Base-by-base conservation (phyloP, 2,888 invertebrate species). In the Eugnorisma glareosa region DNA sequence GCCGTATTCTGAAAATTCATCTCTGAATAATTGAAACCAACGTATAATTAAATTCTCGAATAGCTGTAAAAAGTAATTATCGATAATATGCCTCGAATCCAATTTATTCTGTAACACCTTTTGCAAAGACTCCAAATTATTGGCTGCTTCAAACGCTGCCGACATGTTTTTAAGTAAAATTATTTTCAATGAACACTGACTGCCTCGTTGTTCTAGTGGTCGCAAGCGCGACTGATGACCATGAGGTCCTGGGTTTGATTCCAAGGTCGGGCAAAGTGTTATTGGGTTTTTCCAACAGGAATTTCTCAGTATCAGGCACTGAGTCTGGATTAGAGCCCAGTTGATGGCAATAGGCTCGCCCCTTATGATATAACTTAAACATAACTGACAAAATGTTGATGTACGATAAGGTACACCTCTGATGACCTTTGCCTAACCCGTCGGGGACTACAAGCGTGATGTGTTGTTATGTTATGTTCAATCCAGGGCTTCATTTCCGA, bases 41-140 rank as follows among this genome's bases (percentile, higher is more conserved):
- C 18, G 24, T 37, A 18, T 72, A 31, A 37, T 74, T 28, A 37
- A 59, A 37, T 48, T 73, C 1, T 61, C 48, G n/a, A 63, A 51
- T n/a, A 54, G 57, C 61, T 51, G 48, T 31, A 61, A 63, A 73
- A 72, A 51, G 10, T 43, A 40, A 75, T 63, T 10, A 40, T 37
- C 24, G 31, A 40, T 31, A 40, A 37, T 28, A 15, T 51, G 13
- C 40, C 2, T 28, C 24, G 18, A 73, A 54, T 64, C 15, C 18
- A 40, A 67, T 40, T 66, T 31, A 66, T 66, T 37, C 28, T 54
- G 24, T 24, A 45, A 45, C 28, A 45, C 18, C 7, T 54, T 18
- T 24, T 21, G 24, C 54, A 5, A 35, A 67, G 5, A 40, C 15
- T 21, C 21, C 2, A 48, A 43, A 40, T 64, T 54, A 43, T 28